Percentiles rank a stretch among this genome's conserved stretches.
These are phyloP conservation scores for Metallyticus violacea DNA, from an alignment of 2,888 invertebrate species.

Conservation along the genomic window DNA sequence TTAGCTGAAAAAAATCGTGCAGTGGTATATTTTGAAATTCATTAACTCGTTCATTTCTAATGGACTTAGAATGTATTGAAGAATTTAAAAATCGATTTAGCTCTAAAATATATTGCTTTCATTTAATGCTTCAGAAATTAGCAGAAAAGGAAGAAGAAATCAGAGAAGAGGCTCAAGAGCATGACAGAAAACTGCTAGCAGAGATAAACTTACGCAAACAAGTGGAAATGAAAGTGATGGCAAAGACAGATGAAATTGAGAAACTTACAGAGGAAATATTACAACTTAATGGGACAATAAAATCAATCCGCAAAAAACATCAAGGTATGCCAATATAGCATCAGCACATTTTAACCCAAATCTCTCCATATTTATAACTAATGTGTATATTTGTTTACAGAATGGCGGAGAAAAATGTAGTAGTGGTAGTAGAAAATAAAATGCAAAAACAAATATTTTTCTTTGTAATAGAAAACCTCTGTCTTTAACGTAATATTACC, in stretches of 20 bases:
- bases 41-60: no score
- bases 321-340: not conserved
- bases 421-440: no score
- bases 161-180: not conserved
- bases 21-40: no score
- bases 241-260: not conserved
- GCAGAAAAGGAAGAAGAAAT: not conserved
- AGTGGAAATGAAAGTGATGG: not conserved
- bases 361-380: no score
- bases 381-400: no score
- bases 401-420: no score
- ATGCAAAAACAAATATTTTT: no score
- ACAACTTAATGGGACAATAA: conserved; percentile 5
- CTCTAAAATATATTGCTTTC: not conserved
- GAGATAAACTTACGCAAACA: not conserved
- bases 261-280: not conserved
- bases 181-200: not conserved
- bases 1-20: no score
- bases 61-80: not conserved
- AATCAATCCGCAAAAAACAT: not conserved
- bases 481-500: no score
- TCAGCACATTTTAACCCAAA: no score
- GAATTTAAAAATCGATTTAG: not conserved
- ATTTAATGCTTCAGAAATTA: not conserved
- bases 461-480: no score